Evolutionary conservation across 2,888 invertebrate genomes (phyloP).

Genomic region (Cataglyphis rosenhaueri): DNA sequence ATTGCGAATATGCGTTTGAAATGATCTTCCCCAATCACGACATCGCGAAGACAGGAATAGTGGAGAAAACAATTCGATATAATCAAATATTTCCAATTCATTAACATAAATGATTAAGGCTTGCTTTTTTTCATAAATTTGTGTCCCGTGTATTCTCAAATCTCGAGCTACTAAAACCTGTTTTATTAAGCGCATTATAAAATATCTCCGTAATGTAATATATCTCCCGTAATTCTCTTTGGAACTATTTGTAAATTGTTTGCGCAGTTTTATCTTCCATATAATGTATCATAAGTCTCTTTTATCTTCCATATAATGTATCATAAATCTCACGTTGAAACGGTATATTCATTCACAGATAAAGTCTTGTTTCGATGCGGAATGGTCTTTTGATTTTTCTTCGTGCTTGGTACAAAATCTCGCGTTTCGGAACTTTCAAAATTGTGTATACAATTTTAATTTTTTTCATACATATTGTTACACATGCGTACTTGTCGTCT

Average conservation of each 20-base stretch:
- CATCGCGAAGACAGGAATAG: neutral
- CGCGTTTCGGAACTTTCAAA: neutral
- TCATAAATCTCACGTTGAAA: neutral
- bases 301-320: neutral
- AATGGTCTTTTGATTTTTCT: neutral
- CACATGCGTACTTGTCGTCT: neutral
- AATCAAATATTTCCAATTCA: neutral
- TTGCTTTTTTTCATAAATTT: constrained; percentile 5
- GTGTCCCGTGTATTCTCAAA: neutral
- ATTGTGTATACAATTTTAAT: neutral
- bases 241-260: neutral
- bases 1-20: constrained; percentile 12
- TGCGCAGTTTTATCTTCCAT: neutral
- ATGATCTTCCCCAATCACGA: neutral
- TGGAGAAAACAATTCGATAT: neutral
- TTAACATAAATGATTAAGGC: neutral
- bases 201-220: neutral
- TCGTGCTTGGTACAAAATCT: constrained; percentile 16
- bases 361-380: neutral
- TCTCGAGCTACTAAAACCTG: constrained; percentile 1
- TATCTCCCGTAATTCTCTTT: neutral
- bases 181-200: neutral
- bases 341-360: neutral
- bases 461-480: neutral
- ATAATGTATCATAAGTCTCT: neutral